Percentiles rank a stretch among this genome's conserved stretches.
Conservation (phyloP, 2,888 invertebrate species). For the Gymnoscelis rufifasciata region DNA sequence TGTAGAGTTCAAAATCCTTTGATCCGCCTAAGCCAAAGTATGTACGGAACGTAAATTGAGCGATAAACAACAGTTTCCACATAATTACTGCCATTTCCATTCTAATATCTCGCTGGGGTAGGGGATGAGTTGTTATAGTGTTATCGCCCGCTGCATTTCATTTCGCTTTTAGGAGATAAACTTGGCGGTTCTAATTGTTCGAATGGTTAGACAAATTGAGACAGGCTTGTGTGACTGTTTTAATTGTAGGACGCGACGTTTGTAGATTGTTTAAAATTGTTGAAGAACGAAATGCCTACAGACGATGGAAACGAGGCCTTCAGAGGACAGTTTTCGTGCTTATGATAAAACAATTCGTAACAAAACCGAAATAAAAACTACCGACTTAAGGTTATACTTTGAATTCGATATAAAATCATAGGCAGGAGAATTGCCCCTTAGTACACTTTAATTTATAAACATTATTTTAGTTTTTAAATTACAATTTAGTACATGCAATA, state of each 20-base stretch:
- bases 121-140: constrained; percentile 38
- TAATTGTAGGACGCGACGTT: not conserved
- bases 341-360: no score
- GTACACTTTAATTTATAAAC: no score
- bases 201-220: constrained; percentile 4
- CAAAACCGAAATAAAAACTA: no score
- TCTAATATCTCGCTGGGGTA: constrained; percentile 31
- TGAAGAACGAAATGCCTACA: no score
- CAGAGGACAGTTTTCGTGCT: no score
- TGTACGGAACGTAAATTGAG: constrained; percentile 13
- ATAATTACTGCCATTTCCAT: constrained; percentile 31
- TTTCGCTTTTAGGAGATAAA: not conserved
- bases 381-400: no score
- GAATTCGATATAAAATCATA: no score
- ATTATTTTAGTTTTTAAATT: no score
- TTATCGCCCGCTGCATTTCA: constrained; percentile 15
- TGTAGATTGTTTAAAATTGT: no score
- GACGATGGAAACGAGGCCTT: no score
- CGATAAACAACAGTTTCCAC: constrained; percentile 26
- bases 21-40: constrained; percentile 4
- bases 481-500: no score
- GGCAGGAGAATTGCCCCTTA: no score
- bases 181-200: not conserved
- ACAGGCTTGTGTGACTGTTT: not conserved
- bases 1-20: not conserved